Conservation (phyloP, 2,113 vertebrate species). For the Chaetodon auriga region DNA sequence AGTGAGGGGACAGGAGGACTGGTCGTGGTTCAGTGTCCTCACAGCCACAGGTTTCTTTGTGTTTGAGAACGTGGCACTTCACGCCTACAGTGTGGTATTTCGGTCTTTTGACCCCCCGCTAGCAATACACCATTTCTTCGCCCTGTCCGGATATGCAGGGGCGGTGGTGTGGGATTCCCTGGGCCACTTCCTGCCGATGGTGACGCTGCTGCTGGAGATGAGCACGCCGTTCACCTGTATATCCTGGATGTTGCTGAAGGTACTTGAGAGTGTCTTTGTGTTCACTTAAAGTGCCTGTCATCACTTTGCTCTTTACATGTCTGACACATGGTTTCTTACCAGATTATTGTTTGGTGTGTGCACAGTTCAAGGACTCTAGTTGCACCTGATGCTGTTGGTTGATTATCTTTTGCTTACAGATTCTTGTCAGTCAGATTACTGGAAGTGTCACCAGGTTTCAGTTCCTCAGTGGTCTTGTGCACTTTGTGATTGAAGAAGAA, state of each 20-base stretch:
- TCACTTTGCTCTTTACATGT: background rate
- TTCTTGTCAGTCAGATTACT: background rate
- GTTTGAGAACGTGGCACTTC: slow-evolving; percentile 93
- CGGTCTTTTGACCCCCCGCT: slow-evolving; percentile 89
- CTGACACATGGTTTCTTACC: background rate
- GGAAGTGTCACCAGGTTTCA: background rate
- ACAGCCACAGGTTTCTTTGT: slow-evolving; percentile 94
- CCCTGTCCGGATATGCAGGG: slow-evolving; percentile 89
- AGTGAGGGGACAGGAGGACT: slow-evolving; percentile 88
- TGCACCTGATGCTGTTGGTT: background rate
- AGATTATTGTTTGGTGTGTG: background rate
- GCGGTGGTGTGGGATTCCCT: slow-evolving; percentile 82
- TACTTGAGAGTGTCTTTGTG: slow-evolving; percentile 48
- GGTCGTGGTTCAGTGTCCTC: slow-evolving; percentile 93
- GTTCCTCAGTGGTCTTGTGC: slow-evolving; percentile 31
- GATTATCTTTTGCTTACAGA: background rate
- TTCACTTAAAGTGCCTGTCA: background rate
- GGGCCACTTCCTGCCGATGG: slow-evolving; percentile 94
- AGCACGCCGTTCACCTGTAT: slow-evolving; percentile 96
- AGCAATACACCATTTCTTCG: slow-evolving; percentile 92
- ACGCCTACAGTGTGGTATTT: slow-evolving; percentile 87
- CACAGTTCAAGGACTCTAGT: background rate
- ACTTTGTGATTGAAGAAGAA: too few relatives aligned
- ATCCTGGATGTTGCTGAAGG: slow-evolving; percentile 99
- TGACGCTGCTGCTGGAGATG: slow-evolving; percentile 94